Percentiles rank a stretch among this genome's conserved stretches.
These are phyloP conservation scores for Ranitomeya imitator DNA, from an alignment of 2,113 vertebrate species.

Conservation along the genomic window DNA sequence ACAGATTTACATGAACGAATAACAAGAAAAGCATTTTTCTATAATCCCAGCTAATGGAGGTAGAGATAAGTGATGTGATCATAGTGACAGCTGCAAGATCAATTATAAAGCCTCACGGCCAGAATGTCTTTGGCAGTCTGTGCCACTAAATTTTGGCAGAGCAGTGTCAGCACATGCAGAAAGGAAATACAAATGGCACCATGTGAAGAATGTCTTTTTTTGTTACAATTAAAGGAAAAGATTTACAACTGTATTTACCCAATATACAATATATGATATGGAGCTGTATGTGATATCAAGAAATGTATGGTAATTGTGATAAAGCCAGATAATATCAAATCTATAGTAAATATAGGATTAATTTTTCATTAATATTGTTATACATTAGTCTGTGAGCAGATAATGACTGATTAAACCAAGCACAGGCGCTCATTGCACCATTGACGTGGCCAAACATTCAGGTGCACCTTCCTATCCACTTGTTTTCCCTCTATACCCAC, in stretches of 20 bases:
- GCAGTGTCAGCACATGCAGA: conserved; percentile 16
- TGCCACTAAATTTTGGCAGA: conserved; percentile 34
- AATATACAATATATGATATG: background rate
- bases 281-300: background rate
- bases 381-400: too few relatives aligned
- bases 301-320: background rate
- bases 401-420: too few relatives aligned
- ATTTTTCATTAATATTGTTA: too few relatives aligned
- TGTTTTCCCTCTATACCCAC: too few relatives aligned
- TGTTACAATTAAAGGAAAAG: conserved; percentile 25
- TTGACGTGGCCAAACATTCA: too few relatives aligned
- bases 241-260: background rate
- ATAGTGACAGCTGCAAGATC: conserved; percentile 49
- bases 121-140: conserved; percentile 46
- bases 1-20: conserved; percentile 6
- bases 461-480: too few relatives aligned
- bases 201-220: conserved; percentile 35
- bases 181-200: conserved; percentile 36
- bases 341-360: background rate
- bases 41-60: conserved; percentile 35
- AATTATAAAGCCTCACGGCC: conserved; percentile 32
- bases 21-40: conserved; percentile 3
- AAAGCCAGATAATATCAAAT: background rate
- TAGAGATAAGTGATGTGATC: conserved; percentile 45
- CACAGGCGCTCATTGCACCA: too few relatives aligned